A percentile compares a stretch with the other conserved stretches of the same genome.
Conservation (phyloP, 2,113 vertebrate species). For the Spea bombifrons region DNA sequence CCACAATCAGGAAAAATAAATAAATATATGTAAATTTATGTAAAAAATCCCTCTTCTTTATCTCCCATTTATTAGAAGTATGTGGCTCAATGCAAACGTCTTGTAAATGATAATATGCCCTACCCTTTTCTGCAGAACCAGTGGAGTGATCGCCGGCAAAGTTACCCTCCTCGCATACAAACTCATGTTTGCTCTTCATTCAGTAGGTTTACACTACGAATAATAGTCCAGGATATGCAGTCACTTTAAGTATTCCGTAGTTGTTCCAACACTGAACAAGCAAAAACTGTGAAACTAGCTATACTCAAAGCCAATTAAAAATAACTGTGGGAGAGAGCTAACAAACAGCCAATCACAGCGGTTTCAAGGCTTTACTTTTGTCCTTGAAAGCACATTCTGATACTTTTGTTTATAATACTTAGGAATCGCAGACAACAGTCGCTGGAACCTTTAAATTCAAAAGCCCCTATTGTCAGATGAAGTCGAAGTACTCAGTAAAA, state of each 20-base stretch:
- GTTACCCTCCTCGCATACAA: conserved; percentile 86
- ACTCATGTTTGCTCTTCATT: conserved; percentile 74
- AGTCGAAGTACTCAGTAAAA: neutral
- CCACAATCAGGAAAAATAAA: too few species aligned
- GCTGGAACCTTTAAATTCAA: conserved; percentile 56
- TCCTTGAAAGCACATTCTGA: conserved; percentile 76
- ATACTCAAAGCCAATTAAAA: conserved; percentile 66
- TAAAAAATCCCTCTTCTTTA: too few species aligned
- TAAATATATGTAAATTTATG: too few species aligned
- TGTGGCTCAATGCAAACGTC: neutral
- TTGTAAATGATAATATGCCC: conserved; percentile 54
- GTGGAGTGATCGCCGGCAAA: conserved; percentile 81
- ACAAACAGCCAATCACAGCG: conserved; percentile 63
- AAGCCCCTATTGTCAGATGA: conserved; percentile 55
- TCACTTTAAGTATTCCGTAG: conserved; percentile 25
- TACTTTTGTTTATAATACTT: conserved; percentile 68
- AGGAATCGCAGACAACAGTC: conserved; percentile 62
- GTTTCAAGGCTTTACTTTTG: conserved; percentile 76
- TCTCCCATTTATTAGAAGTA: too few species aligned
- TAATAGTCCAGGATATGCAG: conserved; percentile 54
- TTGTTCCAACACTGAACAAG: conserved; percentile 30
- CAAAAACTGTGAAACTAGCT: conserved; percentile 54
- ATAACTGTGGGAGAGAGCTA: conserved; percentile 68
- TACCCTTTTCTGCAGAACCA: conserved; percentile 87
- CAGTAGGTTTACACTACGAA: conserved; percentile 48